Base-by-base conservation (phyloP, 2,888 invertebrate species). In the Cosmorhoe ocellata region DNA sequence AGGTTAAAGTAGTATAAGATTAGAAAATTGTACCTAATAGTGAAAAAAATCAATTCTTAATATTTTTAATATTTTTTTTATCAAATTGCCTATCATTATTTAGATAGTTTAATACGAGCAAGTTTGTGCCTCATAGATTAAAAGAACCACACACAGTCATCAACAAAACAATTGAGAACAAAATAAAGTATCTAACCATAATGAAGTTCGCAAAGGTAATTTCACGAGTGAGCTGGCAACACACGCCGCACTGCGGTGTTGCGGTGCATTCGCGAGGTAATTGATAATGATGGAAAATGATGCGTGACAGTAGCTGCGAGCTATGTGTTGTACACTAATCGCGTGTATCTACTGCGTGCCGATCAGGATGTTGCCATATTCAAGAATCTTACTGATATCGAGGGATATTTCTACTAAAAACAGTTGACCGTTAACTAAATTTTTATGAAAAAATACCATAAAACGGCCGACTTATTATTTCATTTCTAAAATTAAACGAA, bases 251-350 rank as follows among this genome's bases (percentile, higher is more conserved):
- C 65, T 63, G 55, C 47, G 52, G 53, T 51, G 66, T 71, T 64
- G 73, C 68, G 70, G 74, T 71, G 64, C 69, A 67, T 79, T 78
- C 73, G 74, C 79, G 67, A 60, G 56, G 77, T 86, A 88, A 88
- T 88, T 86, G 85, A 79, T 88, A 89, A 89, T 89, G 72, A 83
- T 74, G 76, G 79, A 81, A 83, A 87, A 88, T 87, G 81, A 85
- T 79, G 79, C 88, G 77, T 87, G 84, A 81, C 86, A 85, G 85
- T 81, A 84, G 87, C 86, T 82, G 77, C 76, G 69, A 84, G 87
- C 84, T 71, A 71, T 76, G 75, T 79, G 72, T 65, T 77, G 74
- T 69, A 71, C 71, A 74, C 71, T 76, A 79, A 76, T 76, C 69
- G 73, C 61, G 69, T 69, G 63, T n/a, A n/a, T n/a, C n/a, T 66